A percentile compares a stretch with the other conserved stretches of the same genome.
These are phyloP conservation scores for Psilanteris sp. DNA, from an alignment of 1,140 invertebrate genomes.

Conservation along the genomic window DNA sequence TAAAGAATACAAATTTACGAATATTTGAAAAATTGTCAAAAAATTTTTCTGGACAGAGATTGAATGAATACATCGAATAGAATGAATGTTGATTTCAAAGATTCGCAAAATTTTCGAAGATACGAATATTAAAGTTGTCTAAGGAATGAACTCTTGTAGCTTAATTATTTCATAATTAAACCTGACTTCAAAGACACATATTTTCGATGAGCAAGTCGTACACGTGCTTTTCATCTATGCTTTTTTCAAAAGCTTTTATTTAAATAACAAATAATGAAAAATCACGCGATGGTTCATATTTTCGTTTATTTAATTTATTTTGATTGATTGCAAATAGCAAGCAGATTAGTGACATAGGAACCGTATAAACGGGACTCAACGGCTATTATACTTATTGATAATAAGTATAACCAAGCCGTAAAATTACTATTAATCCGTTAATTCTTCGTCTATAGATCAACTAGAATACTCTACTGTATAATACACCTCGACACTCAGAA, in stretches of 20 bases:
- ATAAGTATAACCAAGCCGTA: conserved; percentile 67
- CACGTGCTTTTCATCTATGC: too few relatives aligned
- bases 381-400: conserved; percentile 68
- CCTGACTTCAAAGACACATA: conserved; percentile 31
- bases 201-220: too few relatives aligned
- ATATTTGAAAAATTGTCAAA: background rate
- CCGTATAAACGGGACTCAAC: conserved; percentile 7
- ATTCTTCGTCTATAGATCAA: conserved; percentile 21
- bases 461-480: conserved; percentile 32
- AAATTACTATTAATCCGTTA: conserved; percentile 11
- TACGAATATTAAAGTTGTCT: conserved; percentile 2
- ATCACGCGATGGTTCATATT: conserved; percentile 2
- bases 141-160: conserved; percentile 14
- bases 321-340: conserved; percentile 31
- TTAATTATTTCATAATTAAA: conserved; percentile 35
- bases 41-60: conserved; percentile 13
- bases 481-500: conserved; percentile 5
- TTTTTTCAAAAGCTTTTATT: too few relatives aligned
- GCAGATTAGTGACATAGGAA: conserved; percentile 42
- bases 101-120: background rate
- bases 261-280: background rate
- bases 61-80: conserved; percentile 2
- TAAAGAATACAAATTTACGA: too few relatives aligned
- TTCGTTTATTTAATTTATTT: conserved; percentile 9
- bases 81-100: background rate